Evolutionary conservation across 2,888 invertebrate species (phyloP), one percentile per base, ranked within the genome.

Genomic region (Cryptocephalus moraei): DNA sequence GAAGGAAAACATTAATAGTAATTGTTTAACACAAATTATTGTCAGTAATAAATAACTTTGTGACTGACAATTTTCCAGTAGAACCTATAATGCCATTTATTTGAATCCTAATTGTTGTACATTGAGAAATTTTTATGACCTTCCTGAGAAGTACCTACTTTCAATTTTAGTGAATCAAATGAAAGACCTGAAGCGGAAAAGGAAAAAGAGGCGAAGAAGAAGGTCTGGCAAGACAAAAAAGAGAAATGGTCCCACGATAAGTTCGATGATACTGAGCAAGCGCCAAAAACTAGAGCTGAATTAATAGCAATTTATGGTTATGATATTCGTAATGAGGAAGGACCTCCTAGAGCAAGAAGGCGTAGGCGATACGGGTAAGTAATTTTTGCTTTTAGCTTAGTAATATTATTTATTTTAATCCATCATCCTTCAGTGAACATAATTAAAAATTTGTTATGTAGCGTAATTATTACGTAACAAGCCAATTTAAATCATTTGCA

Each of bases 291-390:
- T 33, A 78, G 84, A 33, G 80, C 89, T 33, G 94, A 95, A 70
- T 66, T 95, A 45, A 81, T 92, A 10, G 78, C 86, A 0, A 79
- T 85, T 45, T 94, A 94, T 68, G 94, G 94, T 0, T 96, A 95
- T 69, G 95, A 97, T 63, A 96, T 96, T 53, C 77, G 94, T 43
- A 89, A 86, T 61, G 93, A 93, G 66, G 92, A 92, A 63, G 88
- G 89, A 0, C 89, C 93, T 1, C 93, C 93, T 0, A 81, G 90
- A 61, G 89, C 92, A 0, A 74, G 92, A 45, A 80, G 92, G 56
- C 82, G 91, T 58, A 76, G 91, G 56, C 76, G 89, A 73, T 93
- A 92, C 68, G 91, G 91, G 88, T 88, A 70, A 74, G 63, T 62
- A 33, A 49, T 10, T 8, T 36, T 36, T 36, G 12, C 36, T 36